Percentiles rank a stretch among this genome's conserved stretches.
Conservation (phyloP, 2,888 invertebrate genomes). For the Crepidodera aurea region DNA sequence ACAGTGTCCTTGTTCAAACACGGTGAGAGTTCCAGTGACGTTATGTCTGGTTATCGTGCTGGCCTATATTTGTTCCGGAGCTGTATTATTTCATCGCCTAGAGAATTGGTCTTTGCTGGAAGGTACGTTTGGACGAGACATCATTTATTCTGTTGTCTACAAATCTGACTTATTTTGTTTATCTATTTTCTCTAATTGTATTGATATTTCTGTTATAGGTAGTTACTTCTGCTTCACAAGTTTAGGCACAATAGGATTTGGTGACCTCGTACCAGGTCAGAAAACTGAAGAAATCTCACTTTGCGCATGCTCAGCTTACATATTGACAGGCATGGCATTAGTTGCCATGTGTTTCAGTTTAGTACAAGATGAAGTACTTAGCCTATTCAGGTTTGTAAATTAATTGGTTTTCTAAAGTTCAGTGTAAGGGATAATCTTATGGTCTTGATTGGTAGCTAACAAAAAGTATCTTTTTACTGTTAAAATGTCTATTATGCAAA, state of each 20-base stretch:
- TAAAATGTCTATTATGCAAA: too few species aligned
- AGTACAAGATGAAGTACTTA: conserved; percentile 78
- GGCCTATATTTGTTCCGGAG: conserved; percentile 88
- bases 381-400: conserved; percentile 57
- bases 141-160: too few species aligned
- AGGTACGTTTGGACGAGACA: conserved; percentile 66
- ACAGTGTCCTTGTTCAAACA: conserved; percentile 63
- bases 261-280: conserved; percentile 77
- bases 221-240: conserved; percentile 82
- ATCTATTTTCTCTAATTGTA: conserved; percentile 29
- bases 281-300: conserved; percentile 71
- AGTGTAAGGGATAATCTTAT: too few species aligned
- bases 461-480: too few species aligned
- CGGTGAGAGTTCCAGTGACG: conserved; percentile 84
- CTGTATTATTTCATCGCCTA: conserved; percentile 86
- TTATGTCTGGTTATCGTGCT: conserved; percentile 87
- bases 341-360: conserved; percentile 89
- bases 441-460: too few species aligned
- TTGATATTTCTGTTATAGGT: conserved; percentile 75
- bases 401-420: too few species aligned
- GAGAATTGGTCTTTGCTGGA: conserved; percentile 93
- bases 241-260: conserved; percentile 82
- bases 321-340: conserved; percentile 83
- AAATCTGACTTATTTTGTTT: background rate
- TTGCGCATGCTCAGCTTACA: conserved; percentile 82